Evolutionary conservation across 2,888 invertebrate genomes (phyloP).

Genomic region (Branchipolynoe longqiensis): DNA sequence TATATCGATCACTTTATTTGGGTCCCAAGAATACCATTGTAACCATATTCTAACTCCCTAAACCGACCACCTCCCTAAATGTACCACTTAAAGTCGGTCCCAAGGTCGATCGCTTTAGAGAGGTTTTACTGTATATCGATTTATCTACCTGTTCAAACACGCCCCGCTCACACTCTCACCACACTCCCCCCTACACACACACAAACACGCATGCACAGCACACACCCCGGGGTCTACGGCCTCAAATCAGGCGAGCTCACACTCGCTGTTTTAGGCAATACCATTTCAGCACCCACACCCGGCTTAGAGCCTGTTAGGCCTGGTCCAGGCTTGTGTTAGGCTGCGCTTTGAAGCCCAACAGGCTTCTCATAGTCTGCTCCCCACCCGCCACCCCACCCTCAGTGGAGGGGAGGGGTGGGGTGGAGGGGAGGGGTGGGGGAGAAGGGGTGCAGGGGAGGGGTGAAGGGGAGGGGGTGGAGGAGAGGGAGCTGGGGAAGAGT

Average conservation of each 20-base stretch:
- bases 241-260: not conserved
- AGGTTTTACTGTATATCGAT: too few species aligned
- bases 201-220: too few species aligned
- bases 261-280: slow-evolving; percentile 21
- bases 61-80: too few species aligned
- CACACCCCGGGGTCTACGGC: not conserved
- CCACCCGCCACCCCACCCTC: too few species aligned
- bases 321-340: slow-evolving; percentile 11
- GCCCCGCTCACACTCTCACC: not conserved
- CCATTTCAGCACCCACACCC: slow-evolving; percentile 34
- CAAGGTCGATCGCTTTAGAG: too few species aligned
- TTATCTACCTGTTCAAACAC: not conserved
- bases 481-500: too few species aligned
- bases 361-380: slow-evolving; percentile 9
- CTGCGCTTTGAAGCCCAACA: slow-evolving; percentile 34
- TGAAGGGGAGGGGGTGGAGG: too few species aligned
- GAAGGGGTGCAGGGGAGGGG: not conserved
- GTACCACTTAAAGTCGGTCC: too few species aligned
- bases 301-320: slow-evolving; percentile 35
- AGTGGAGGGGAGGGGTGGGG: not conserved
- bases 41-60: too few species aligned
- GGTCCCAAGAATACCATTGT: too few species aligned
- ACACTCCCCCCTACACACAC: too few species aligned
- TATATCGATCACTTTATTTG: too few species aligned
- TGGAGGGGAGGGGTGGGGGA: not conserved